Base-by-base conservation (phyloP, 2,888 invertebrate species). In the Salpingus planirostris region DNA sequence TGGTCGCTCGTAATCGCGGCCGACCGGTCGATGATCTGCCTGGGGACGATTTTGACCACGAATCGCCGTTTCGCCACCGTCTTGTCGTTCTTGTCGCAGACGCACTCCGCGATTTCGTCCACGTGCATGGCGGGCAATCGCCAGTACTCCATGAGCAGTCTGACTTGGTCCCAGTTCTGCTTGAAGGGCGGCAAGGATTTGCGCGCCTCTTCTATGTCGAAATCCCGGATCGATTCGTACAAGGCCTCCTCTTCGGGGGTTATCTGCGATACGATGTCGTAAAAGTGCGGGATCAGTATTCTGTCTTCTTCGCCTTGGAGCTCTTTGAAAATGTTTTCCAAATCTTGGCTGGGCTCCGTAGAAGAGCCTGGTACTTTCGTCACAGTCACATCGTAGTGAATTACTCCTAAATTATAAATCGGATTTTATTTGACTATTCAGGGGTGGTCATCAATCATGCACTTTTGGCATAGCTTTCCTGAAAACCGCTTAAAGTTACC, bases 141-240 rank as follows among this genome's bases (percentile, higher is more conserved):
- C 69, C 68, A 69, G 28, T 64, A 63, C 27, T 61, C 56, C 67
- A 68, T 67, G n/a, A 66, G 39, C 7, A 65, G 43, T 38, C 59
- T 59, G 1, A 59, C 50, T 46, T 64, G 58, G 39, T 57, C 57
- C 65, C 65, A 65, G 12, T 49, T 42, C 42, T 54, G 51, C 37
- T 58, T 55, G 21, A 57, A 47, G 1, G 50, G 48, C 0, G 65
- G 65, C 15, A 66, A 40, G 11, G 47, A 44, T 2, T 51, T 47
- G 62, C 53, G 53, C 8, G 60, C 45, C 24, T 59, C 61, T 1
- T 58, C 58, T 5, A 52, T 40, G 38, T 64, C 53, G 38, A 65
- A 64, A 36, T 64, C 60, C 27, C 43, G 38, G 22, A 65, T 61
- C 8, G 44, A 43, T 33, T 63, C 62, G 38, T 67, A 67, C 24